phyloP scores from a whole-genome alignment of 2,113 vertebrate species.

The western clawed frog (Xenopus tropicalis) region UCB_Xtro_10.0 CM004443.2:55146501-55147000 shows the following conservation, averaged over 20 bases:
- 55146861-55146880: no score
- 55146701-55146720: constrained; percentile 96
- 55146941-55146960: no score
- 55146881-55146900: no score
- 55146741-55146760: constrained; percentile 87
- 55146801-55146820: constrained; percentile 94
- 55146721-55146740: constrained; percentile 86
- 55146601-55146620: no score
- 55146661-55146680: constrained; percentile 96
- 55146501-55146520: constrained; percentile 79
- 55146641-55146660: constrained; percentile 97
- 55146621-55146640: constrained; percentile 74
- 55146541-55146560: no score
- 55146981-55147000: no score
- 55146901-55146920: no score
- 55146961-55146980: no score
- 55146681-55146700: constrained; percentile 90
- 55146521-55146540: background rate
- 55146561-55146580: no score
- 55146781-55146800: constrained; percentile 86
- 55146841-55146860: background rate
- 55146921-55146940: no score
- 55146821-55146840: background rate
- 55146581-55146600: no score
- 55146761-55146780: constrained; percentile 94